phyloP scores from a whole-genome alignment of 1,140 invertebrate species.

The Chymomyza costata region DNA sequence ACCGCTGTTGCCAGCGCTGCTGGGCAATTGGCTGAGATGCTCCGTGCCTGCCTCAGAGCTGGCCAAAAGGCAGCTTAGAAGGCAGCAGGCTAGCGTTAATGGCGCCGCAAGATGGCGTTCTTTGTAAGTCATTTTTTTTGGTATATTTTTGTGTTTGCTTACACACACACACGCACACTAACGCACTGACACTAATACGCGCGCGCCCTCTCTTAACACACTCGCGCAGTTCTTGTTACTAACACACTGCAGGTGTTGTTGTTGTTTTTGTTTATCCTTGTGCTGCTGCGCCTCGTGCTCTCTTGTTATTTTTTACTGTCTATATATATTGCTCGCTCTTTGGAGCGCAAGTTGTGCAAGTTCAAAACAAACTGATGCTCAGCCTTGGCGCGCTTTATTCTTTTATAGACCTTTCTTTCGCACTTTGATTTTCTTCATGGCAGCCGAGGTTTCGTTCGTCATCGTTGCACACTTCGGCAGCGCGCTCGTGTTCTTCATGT shows the following conservation, averaged over 20 bases:
- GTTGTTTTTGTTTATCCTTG: slow-evolving; percentile 27
- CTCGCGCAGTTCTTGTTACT: slow-evolving; percentile 17
- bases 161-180: slow-evolving; percentile 9
- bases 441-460: slow-evolving; percentile 16
- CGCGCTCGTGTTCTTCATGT: slow-evolving; percentile 10
- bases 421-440: slow-evolving; percentile 63
- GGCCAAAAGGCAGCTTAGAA: slow-evolving; percentile 32
- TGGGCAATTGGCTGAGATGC: slow-evolving; percentile 40
- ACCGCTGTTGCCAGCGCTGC: slow-evolving; percentile 10
- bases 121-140: slow-evolving; percentile 44
- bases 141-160: slow-evolving; percentile 7
- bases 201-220: slow-evolving; percentile 20
- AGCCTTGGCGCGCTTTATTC: slow-evolving; percentile 63
- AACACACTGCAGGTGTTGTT: slow-evolving; percentile 5
- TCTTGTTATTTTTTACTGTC: neutral
- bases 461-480: slow-evolving; percentile 21
- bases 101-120: slow-evolving; percentile 27
- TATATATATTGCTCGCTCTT: neutral
- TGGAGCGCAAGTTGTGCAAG: slow-evolving; percentile 42
- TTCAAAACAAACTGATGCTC: slow-evolving; percentile 64
- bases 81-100: slow-evolving; percentile 27
- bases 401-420: slow-evolving; percentile 71
- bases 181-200: slow-evolving; percentile 7
- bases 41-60: slow-evolving; percentile 53
- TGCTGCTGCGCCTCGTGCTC: no score